These are phyloP conservation scores for Tetraodon nigroviridis DNA, from an alignment of 2,113 vertebrate species.

Conservation along the genomic window DNA sequence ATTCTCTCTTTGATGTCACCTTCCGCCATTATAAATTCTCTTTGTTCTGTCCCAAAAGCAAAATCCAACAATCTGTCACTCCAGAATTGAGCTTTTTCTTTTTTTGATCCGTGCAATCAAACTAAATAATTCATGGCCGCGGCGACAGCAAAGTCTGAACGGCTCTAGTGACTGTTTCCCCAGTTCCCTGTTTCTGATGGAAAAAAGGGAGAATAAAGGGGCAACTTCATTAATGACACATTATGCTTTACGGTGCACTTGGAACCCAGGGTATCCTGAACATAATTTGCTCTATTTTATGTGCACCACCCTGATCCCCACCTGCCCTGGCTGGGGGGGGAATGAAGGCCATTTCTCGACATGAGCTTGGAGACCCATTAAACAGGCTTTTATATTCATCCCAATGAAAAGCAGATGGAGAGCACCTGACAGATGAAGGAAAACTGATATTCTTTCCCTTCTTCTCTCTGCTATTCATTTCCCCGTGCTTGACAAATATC, in stretches of 20 bases:
- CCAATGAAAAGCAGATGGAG: constrained; percentile 58
- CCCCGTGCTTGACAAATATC: constrained; percentile 17
- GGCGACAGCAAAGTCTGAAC: constrained; percentile 56
- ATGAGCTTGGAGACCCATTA: constrained; percentile 63
- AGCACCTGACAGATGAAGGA: constrained; percentile 49
- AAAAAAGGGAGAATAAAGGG: constrained; percentile 58
- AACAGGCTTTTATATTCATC: constrained; percentile 51
- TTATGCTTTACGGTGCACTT: constrained; percentile 64
- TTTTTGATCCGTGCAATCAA: constrained; percentile 56
- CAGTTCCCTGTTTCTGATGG: constrained; percentile 69
- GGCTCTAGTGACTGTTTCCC: constrained; percentile 47
- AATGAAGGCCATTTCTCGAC: constrained; percentile 66
- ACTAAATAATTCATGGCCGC: constrained; percentile 65
- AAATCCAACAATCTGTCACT: constrained; percentile 44
- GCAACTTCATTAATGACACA: constrained; percentile 62
- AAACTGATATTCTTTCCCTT: constrained; percentile 22
- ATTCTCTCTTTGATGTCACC: constrained; percentile 72
- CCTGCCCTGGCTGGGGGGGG: constrained; percentile 56
- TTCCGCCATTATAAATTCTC: constrained; percentile 67
- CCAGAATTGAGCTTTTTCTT: constrained; percentile 41
- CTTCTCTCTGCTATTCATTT: constrained; percentile 9
- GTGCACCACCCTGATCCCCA: constrained; percentile 58
- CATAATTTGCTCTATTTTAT: constrained; percentile 69
- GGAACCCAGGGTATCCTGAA: constrained; percentile 57
- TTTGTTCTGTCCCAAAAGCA: constrained; percentile 63